Percentiles rank a stretch among this genome's conserved stretches.
Conservation (phyloP, 2,113 vertebrate genomes). For the Muscicapa adusta region DNA sequence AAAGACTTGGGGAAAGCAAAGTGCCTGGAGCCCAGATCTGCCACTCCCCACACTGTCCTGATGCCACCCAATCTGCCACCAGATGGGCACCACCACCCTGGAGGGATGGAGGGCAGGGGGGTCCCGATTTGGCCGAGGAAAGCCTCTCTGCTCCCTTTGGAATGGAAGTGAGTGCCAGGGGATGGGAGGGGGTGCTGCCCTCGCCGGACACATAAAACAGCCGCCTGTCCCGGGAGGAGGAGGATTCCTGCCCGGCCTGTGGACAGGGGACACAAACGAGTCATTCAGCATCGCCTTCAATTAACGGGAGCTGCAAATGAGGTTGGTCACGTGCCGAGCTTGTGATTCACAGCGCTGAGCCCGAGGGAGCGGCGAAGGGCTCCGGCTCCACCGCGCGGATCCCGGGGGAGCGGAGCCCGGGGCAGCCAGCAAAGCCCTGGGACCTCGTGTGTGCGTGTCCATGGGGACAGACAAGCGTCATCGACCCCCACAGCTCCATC, state of each 20-base stretch:
- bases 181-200: neutral
- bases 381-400: neutral
- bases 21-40: neutral
- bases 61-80: neutral
- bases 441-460: neutral
- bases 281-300: conserved; percentile 12
- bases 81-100: neutral
- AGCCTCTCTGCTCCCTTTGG: neutral
- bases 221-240: neutral
- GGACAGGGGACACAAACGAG: neutral
- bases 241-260: neutral
- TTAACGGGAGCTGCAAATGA: conserved; percentile 35
- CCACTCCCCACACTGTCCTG: rapidly evolving
- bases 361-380: neutral
- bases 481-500: rapidly evolving
- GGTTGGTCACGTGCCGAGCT: neutral
- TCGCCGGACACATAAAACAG: rapidly evolving
- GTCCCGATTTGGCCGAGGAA: neutral
- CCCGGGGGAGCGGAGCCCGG: neutral
- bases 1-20: neutral
- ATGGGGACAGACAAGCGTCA: neutral
- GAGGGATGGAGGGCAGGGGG: neutral
- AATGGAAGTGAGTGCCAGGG: neutral
- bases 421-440: neutral
- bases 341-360: neutral